phyloP scores from a whole-genome alignment of 2,113 vertebrate genomes.

The Hystrix cristata region DNA sequence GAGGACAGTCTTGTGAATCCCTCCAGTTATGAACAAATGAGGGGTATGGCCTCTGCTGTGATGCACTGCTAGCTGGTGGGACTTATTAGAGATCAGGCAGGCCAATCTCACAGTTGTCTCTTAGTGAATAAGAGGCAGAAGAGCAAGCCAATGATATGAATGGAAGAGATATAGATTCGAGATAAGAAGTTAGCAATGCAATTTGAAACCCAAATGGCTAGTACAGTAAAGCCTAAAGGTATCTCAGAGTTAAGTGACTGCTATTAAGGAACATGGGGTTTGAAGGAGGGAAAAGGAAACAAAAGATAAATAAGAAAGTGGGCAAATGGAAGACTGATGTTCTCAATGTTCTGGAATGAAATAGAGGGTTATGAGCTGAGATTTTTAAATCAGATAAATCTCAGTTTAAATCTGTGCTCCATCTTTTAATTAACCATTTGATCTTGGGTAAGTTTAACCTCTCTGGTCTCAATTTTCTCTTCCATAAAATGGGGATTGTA shows the following conservation, averaged over 20 bases:
- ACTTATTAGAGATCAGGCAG: neutral
- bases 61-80: neutral
- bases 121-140: neutral
- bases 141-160: neutral
- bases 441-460: neutral
- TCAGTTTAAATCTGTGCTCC: neutral
- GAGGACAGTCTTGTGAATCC: neutral
- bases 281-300: neutral
- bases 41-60: neutral
- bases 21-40: neutral
- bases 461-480: neutral
- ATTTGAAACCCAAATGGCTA: neutral
- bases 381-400: neutral
- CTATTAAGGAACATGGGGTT: neutral
- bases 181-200: neutral
- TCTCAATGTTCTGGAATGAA: neutral
- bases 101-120: neutral
- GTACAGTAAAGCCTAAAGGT: neutral
- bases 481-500: neutral
- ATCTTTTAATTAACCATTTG: neutral
- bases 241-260: neutral
- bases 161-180: neutral
- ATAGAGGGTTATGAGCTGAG: neutral
- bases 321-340: neutral
- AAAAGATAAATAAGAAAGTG: neutral